These are phyloP conservation scores for Mystacornis crossleyi DNA, from an alignment of 2,113 vertebrate species.

Conservation along the genomic window DNA sequence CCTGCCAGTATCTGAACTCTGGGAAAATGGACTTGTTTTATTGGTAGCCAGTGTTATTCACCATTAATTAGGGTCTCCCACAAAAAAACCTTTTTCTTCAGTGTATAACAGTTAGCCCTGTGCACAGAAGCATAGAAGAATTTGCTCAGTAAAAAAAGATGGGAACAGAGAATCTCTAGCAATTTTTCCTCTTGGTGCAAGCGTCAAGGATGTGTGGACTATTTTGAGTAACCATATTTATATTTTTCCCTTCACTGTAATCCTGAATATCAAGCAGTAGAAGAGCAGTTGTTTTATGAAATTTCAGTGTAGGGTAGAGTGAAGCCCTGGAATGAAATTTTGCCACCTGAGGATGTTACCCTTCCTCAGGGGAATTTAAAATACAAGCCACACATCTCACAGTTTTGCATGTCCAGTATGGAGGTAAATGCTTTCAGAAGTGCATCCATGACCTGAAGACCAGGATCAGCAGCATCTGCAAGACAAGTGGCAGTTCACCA, in stretches of 20 bases:
- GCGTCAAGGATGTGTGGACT: background rate
- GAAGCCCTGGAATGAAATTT: background rate
- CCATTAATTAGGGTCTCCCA: background rate
- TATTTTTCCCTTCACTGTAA: background rate
- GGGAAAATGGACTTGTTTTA: background rate
- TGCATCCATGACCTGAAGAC: background rate
- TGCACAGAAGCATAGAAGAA: background rate
- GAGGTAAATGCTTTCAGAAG: background rate
- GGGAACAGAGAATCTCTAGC: background rate
- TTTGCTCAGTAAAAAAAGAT: background rate
- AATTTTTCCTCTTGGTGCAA: background rate
- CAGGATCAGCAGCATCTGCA: background rate
- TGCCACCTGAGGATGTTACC: background rate
- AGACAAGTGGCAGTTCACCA: background rate
- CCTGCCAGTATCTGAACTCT: background rate
- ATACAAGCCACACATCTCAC: background rate
- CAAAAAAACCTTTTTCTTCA: background rate
- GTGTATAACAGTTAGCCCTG: background rate
- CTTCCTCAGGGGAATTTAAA: background rate
- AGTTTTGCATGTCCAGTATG: background rate
- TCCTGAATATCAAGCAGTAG: background rate
- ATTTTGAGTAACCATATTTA: background rate
- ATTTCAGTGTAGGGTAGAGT: background rate
- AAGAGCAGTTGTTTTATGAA: background rate
- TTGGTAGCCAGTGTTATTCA: background rate